Evolutionary conservation across 2,888 invertebrate genomes (phyloP), one percentile per base, ranked within the genome.

Genomic region (Amphiduros pacificus): DNA sequence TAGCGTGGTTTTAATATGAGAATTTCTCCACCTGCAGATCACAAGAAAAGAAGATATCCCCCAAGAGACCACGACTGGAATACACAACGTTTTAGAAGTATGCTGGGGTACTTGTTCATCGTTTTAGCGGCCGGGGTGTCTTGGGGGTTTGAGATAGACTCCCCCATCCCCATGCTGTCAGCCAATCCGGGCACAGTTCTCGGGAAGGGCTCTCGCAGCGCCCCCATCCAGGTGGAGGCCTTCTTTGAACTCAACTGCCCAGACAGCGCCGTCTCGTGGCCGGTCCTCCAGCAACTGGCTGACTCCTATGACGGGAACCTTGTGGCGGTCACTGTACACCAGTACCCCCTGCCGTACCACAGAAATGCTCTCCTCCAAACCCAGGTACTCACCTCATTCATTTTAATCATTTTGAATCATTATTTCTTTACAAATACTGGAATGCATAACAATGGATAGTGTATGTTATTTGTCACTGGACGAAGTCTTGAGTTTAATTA

Each of bases 331-430:
- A 69, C 65, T 5, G 50, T 73, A 1, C 73, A 77, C 36, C 66
- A 74, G 59, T 75, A 77, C 54, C 75, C 76, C 5, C 67, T 79
- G 32, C 77, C 78, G 0, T 79, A 75, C 68, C 77, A 78, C 60
- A 69, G 74, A 31, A 74, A 74, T 56, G 67, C 74, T 6, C 77
- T 71, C 32, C 36, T 63, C 17, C 20, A 20, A 29, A 55, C 60
- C 6, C 63, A 62, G 54, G 62, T 62, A 31, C 22, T 41, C 28
- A 36, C 29, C 5, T 5, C 6, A 20, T 22, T 31, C 6, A 22
- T 54, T 24, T 14, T 4, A 2, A 28, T 27, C n/a, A 32, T 54
- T 31, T 9, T 32, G n/a, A n/a, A n/a, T n/a, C n/a, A n/a, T n/a
- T n/a, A n/a, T n/a, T n/a, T n/a, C n/a, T n/a, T n/a, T n/a, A n/a